Percentiles rank a stretch among this genome's conserved stretches.
Evolutionary conservation across 2,888 invertebrate genomes (phyloP).

Genomic region (Athetis lepigone): DNA sequence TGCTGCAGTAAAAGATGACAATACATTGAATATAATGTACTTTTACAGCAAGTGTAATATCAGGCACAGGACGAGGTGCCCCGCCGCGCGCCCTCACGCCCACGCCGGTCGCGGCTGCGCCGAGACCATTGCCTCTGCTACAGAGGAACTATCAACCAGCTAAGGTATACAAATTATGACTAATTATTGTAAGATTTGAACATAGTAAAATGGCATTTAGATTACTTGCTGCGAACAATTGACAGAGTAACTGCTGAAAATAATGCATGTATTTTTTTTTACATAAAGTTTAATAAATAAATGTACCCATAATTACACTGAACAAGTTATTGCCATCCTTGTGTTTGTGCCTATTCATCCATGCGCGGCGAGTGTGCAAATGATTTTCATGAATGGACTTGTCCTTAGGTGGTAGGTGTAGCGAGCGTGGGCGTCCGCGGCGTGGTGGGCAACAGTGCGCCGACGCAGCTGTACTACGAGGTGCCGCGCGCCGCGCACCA

Average conservation of each 20-base stretch:
- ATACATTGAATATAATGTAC: not conserved
- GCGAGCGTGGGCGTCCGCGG: conserved; percentile 81
- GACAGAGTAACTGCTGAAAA: no score
- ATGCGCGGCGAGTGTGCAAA: no score
- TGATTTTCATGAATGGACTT: not conserved
- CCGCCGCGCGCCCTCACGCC: conserved; percentile 72
- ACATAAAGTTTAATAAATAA: no score
- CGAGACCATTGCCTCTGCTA: conserved; percentile 84
- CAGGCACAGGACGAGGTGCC: conserved; percentile 73
- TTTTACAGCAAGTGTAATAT: conserved; percentile 78
- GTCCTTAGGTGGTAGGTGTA: conserved; percentile 81
- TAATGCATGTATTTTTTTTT: no score
- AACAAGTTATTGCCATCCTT: no score
- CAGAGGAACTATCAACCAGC: conserved; percentile 87
- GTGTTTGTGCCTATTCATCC: no score
- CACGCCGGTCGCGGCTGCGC: conserved; percentile 71
- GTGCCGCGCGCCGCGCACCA: conserved; percentile 74
- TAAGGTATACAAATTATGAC: conserved; percentile 73
- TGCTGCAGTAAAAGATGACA: not conserved
- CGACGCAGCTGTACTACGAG: conserved; percentile 86
- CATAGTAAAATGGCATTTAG: no score
- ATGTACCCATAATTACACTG: no score
- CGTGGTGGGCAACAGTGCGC: conserved; percentile 85
- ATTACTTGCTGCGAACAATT: no score
- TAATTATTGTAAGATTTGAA: not conserved